Base-by-base conservation (phyloP, 2,113 vertebrate genomes). In the Vicugna pacos region DNA sequence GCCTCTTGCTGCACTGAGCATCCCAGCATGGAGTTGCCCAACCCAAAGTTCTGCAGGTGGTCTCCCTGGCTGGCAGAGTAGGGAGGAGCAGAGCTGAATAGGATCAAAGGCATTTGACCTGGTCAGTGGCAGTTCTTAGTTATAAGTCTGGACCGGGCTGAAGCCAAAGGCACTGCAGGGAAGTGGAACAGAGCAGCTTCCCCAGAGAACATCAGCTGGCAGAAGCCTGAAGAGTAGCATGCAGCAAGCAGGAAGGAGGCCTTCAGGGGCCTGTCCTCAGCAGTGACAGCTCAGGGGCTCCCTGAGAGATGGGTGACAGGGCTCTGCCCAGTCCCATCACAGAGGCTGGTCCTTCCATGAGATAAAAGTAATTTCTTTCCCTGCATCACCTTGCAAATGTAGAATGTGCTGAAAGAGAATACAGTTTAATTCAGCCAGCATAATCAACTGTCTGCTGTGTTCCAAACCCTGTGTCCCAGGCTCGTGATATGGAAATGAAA, bases 401-500 rank as follows among this genome's bases (percentile, higher is more conserved):
- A 81, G 58, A 38, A 38, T 60, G 30, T 35, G 11, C 67, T 72
- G 65, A 83, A 93, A 15, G 64, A 80, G 30, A 96, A 81, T 77
- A 60, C 48, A 17, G 16, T 76, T 79, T 82, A 46, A 89, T 79
- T 50, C 76, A 95, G 35, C 30, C 12, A 8, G 28, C 52, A 70
- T 54, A 77, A 70, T 73, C 50, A 84, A 79, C 30, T 24, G 1
- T 84, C 88, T 84, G 54, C 52, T 65, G 0, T 81, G 30, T 62
- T 90, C 84, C 84, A 65, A 91, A 89, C 35, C 26, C 46, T 10
- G 1, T 58, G 67, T 92, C 81, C 60, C 93, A 54, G 77, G 46
- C 76, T 80, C 52, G 85, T 35, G 28, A 48, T 83, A 77, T 46
- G 89, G 77, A 97, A 94, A 93, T 88, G 62, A 91, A 89, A 97